Base-by-base conservation (phyloP, 2,797 vertebrate species). In the Enteromius mattozi region DNA sequence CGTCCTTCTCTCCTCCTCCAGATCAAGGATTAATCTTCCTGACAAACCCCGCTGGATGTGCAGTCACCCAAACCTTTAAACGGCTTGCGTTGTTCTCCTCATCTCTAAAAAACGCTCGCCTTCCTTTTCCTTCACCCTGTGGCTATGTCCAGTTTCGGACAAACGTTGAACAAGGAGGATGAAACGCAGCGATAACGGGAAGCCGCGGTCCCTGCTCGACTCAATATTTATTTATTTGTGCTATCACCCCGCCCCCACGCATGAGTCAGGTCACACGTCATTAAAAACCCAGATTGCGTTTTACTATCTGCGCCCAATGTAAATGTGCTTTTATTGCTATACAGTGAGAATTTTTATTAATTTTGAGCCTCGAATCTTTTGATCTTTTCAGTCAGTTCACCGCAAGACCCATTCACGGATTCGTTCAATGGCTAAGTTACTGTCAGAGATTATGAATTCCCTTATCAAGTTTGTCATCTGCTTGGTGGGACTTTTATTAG, bases 211-310 rank as follows among this genome's bases (percentile, higher is more conserved):
- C 90, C 85, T 81, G 71, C 77, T 54, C 45, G 54, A 86, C 89
- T 76, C 54, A 6, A 59, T 88, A 89, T 90, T 93, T 90, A 84
- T 91, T 94, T 92, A 92, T 93, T 93, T 87, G 88, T 89, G 81
- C 80, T 16, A 84, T 78, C 75, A 30, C 85, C 84, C 80, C 91
- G 90, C 92, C 92, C 93, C 81, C 86, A 87, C 82, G 84, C 85
- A 83, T 47, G 88, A 91, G 95, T 96, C 96, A 96, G 92, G 91
- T 96, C 95, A 96, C 92, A 88, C 92, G 88, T 90, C 21, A 83
- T 90, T 72, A 86, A 89, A 92, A 78, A 89, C 92, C 92, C 91
- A 90, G 85, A 86, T 72, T 74, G 86, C 85, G 85, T 89, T 80
- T 83, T 87, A 14, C 74, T 27, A 30, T 19, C 68, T 42, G 54